A percentile compares a stretch with the other conserved stretches of the same genome.
Conservation (phyloP, 2,797 vertebrate species). For the Thripadectes ignobilis region DNA sequence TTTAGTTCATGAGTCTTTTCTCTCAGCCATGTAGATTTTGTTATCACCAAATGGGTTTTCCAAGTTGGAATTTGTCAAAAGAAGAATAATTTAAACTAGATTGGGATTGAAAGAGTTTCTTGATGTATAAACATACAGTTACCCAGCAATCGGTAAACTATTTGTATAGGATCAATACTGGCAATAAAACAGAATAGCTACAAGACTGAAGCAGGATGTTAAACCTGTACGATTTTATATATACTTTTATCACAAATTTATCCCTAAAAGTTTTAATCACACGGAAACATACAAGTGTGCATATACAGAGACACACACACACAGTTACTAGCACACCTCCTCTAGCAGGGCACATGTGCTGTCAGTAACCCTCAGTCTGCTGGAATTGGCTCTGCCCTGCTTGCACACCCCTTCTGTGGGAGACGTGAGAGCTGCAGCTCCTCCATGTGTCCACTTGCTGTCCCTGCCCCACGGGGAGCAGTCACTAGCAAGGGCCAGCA, state of each 20-base stretch:
- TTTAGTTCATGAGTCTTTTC: neutral
- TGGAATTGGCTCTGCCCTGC: neutral
- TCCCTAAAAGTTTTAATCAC: neutral
- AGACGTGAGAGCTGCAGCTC: neutral
- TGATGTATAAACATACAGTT: neutral
- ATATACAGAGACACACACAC: neutral
- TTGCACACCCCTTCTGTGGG: neutral
- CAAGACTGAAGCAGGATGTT: neutral
- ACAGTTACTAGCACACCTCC: rapidly evolving
- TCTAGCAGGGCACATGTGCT: rapidly evolving
- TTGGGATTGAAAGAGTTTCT: neutral
- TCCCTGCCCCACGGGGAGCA: rapidly evolving
- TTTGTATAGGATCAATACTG: neutral
- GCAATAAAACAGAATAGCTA: neutral
- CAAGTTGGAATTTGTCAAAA: neutral
- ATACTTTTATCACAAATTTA: neutral
- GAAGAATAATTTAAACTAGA: neutral
- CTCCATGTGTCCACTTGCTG: neutral
- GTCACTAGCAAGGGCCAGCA: neutral
- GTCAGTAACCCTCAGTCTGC: too few species aligned
- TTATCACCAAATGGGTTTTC: neutral
- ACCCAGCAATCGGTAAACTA: neutral
- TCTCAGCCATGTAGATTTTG: rapidly evolving
- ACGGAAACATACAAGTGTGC: rapidly evolving
- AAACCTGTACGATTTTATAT: neutral